Percentiles rank a stretch among this genome's conserved stretches.
Evolutionary conservation across 2,888 invertebrate species (phyloP).

Genomic region (Helobdella robusta): DNA sequence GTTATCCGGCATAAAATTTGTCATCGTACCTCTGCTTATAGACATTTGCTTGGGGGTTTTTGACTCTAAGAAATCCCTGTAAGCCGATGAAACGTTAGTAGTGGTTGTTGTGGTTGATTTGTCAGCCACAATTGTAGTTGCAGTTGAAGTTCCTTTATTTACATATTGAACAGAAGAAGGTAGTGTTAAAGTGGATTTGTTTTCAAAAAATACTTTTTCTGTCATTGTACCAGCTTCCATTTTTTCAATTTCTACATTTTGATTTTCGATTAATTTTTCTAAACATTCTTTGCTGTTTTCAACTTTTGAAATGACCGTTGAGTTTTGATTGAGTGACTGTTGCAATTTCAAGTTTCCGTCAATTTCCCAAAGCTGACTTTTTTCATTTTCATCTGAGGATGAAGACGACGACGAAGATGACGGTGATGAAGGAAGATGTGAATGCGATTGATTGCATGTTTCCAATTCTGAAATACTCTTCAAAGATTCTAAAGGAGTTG

Average conservation of each 20-base stretch:
- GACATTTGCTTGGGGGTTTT: neutral
- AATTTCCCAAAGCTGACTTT: too few species aligned
- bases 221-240: neutral
- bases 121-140: conserved; percentile 23
- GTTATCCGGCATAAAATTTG: too few species aligned
- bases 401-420: too few species aligned
- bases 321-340: too few species aligned
- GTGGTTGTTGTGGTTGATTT: conserved; percentile 26
- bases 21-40: conserved; percentile 26
- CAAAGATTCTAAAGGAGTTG: too few species aligned
- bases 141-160: neutral
- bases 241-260: neutral
- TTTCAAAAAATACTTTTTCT: neutral
- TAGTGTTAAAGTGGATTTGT: conserved; percentile 4
- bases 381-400: too few species aligned
- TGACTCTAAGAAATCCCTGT: conserved; percentile 24
- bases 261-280: conserved; percentile 3
- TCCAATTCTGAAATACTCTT: too few species aligned
- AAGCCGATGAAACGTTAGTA: conserved; percentile 27
- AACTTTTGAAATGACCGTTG: neutral
- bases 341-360: too few species aligned
- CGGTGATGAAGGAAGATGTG: too few species aligned
- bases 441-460: too few species aligned
- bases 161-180: neutral
- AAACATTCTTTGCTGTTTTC: neutral